These are phyloP conservation scores for Drosophila azteca DNA, from an alignment of 1,140 invertebrate species.

Conservation along the genomic window DNA sequence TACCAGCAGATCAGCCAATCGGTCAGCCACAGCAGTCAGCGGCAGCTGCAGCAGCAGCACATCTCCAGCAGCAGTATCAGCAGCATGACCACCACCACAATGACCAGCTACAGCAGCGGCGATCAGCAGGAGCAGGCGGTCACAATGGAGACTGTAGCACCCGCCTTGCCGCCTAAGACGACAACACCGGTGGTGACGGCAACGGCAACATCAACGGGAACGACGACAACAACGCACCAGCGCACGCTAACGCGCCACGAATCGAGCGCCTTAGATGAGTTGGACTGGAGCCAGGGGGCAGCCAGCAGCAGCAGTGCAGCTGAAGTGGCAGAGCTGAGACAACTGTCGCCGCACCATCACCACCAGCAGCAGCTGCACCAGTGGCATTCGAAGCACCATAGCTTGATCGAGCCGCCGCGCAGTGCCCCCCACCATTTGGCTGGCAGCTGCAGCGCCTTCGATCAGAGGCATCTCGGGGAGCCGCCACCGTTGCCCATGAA, in stretches of 20 bases:
- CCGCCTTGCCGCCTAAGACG: constrained; percentile 87
- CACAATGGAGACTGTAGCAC: constrained; percentile 84
- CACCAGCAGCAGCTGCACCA: constrained; percentile 55
- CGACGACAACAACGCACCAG: background rate
- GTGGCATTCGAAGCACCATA: constrained; percentile 76
- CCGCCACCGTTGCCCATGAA: constrained; percentile 95
- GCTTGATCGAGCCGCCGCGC: constrained; percentile 71
- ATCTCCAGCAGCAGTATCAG: constrained; percentile 25
- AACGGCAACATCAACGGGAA: background rate
- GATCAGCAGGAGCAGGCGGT: constrained; percentile 46
- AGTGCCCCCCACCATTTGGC: constrained; percentile 33
- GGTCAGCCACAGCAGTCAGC: constrained; percentile 33
- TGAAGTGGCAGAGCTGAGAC: constrained; percentile 66
- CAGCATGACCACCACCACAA: constrained; percentile 17
- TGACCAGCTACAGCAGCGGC: constrained; percentile 38
- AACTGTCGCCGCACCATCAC: constrained; percentile 53
- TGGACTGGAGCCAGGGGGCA: constrained; percentile 83
- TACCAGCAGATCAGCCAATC: constrained; percentile 58
- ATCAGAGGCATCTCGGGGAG: constrained; percentile 84
- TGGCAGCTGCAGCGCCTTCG: constrained; percentile 54
- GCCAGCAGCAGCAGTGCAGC: constrained; percentile 26
- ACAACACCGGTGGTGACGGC: background rate
- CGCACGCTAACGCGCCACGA: constrained; percentile 87
- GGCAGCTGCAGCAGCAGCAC: constrained; percentile 36
- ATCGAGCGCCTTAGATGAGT: constrained; percentile 85